Evolutionary conservation across 2,113 vertebrate species (phyloP), one percentile per base, ranked within the genome.

Genomic region (Nycticorax nycticorax): DNA sequence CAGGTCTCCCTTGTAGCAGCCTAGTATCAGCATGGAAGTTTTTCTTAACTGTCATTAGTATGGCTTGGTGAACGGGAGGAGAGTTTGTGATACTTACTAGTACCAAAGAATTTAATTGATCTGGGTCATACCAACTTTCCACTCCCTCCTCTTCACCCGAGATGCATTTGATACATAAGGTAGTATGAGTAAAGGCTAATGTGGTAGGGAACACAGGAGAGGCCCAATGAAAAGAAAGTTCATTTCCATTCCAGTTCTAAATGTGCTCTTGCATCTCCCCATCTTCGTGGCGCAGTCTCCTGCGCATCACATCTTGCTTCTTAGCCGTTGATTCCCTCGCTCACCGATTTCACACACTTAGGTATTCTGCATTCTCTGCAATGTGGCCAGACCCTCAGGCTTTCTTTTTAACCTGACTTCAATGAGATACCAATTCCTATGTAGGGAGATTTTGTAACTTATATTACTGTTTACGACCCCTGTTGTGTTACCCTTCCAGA

Each of bases 281-380:
- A 23, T 18, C 33, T 85, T 66, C 43, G 30, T 1, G 5, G 67
- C 23, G 76, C 37, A 28, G 21, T 33, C 21, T 35, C 53, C 32
- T 39, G 18, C 7, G n/a, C 56, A 48, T 14, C 26, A 4, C 53
- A 39, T 16, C 30, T 23, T 43, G 64, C 9, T 67, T 81, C 75
- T 81, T 14, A 52, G 52, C 52, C 52, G 7, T 3, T 0, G 0
- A 35, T 26, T 57, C 45, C n/a, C 52, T 82, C 47, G 3, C n/a
- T 63, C 30, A 50, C 13, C 26, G 35, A 28, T 87, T 89, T 39
- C 56, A 75, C 1, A 4, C 56, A 21, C 14, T 63, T 48, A 37
- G 0, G 4, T 33, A 63, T 55, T 81, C 43, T 10, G 7, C 39
- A 57, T 33, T 39, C 27, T 73, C 69, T 63, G 73, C 52, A 86